Percentiles rank a stretch among this genome's conserved stretches.
Conservation (phyloP, 2,797 vertebrate species). For the Mormyrops attenuatus region DNA sequence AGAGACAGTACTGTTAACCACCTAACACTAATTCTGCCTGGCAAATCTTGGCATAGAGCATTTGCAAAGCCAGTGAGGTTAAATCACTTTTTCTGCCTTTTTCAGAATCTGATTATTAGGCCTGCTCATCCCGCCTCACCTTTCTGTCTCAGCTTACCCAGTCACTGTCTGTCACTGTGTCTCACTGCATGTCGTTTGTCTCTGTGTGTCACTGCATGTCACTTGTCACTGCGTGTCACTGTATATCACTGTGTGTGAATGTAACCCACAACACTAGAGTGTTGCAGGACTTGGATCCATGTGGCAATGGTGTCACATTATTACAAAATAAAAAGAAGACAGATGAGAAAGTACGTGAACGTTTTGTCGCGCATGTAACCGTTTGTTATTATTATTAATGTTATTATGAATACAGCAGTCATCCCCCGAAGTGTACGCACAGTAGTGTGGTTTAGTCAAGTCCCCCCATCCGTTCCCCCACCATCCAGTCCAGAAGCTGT, state of each 20-base stretch:
- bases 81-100: background rate
- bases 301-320: background rate
- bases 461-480: background rate
- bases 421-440: background rate
- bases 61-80: background rate
- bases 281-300: background rate
- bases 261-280: background rate
- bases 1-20: background rate
- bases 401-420: background rate
- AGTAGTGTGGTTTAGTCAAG: background rate
- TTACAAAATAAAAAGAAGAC: background rate
- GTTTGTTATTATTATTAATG: background rate
- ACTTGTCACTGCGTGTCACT: background rate
- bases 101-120: background rate
- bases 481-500: conserved; percentile 69
- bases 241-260: background rate
- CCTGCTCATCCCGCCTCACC: background rate
- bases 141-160: background rate
- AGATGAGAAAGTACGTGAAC: background rate
- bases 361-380: background rate
- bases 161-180: background rate
- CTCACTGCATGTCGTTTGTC: background rate
- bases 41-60: background rate
- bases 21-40: background rate
- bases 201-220: background rate